Percentiles rank a stretch among this genome's conserved stretches.
Evolutionary conservation across 2,797 vertebrate genomes (phyloP).

Genomic region (Spinus olivaceus): DNA sequence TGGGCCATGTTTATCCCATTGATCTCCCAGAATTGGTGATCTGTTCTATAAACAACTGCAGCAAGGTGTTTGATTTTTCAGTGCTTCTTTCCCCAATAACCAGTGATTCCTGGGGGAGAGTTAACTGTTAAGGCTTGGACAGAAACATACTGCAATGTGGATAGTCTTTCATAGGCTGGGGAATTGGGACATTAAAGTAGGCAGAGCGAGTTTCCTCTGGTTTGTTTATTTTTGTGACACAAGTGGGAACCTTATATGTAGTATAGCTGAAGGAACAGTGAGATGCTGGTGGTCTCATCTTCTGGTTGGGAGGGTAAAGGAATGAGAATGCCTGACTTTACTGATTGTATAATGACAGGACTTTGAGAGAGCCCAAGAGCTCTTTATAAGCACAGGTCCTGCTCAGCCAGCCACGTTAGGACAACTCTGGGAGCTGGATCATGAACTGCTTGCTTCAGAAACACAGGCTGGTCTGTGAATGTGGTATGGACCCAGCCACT

Average conservation of each 20-base stretch:
- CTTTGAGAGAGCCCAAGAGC: neutral
- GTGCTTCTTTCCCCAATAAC: neutral
- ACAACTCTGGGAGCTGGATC: neutral
- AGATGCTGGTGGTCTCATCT: neutral
- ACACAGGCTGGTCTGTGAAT: neutral
- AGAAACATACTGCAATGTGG: neutral
- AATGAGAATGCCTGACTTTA: neutral
- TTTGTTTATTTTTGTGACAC: slow-evolving; percentile 29
- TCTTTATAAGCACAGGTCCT: neutral
- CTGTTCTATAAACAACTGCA: neutral
- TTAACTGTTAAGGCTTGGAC: slow-evolving; percentile 6
- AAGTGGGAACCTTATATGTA: neutral
- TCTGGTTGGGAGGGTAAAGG: neutral
- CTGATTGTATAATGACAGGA: neutral
- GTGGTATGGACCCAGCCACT: neutral
- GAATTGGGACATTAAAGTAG: slow-evolving; percentile 1
- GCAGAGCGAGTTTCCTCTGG: neutral
- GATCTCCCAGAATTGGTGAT: neutral
- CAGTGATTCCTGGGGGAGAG: neutral
- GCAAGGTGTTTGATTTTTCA: neutral
- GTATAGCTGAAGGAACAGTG: neutral
- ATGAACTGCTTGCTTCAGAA: neutral
- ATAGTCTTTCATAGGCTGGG: neutral
- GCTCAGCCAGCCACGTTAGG: accelerated
- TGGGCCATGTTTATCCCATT: neutral